Evolutionary conservation across 2,797 vertebrate species (phyloP).

Genomic region (Sparidentex hasta): DNA sequence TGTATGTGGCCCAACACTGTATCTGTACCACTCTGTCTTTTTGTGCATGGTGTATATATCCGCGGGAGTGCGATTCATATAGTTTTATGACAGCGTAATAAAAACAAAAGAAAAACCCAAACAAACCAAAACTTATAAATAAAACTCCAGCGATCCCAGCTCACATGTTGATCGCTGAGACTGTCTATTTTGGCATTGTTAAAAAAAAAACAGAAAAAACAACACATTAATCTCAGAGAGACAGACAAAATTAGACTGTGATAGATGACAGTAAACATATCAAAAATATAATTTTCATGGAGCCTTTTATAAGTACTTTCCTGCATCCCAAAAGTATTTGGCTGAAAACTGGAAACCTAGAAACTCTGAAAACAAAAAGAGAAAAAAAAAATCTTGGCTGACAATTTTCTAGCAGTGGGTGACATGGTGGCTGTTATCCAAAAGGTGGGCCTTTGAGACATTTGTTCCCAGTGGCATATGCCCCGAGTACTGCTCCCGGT

Average conservation of each 20-base stretch:
- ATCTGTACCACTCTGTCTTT: not conserved
- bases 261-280: not conserved
- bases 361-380: slow-evolving; percentile 15
- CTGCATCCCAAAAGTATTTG: not conserved
- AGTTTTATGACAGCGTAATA: not conserved
- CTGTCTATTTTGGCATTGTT: slow-evolving; percentile 2
- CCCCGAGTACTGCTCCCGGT: slow-evolving; percentile 75
- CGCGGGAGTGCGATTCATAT: not conserved
- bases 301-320: not conserved
- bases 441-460: slow-evolving; percentile 80
- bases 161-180: slow-evolving; percentile 27
- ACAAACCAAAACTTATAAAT: not conserved
- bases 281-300: not conserved
- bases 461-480: slow-evolving; percentile 83
- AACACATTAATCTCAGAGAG: not conserved
- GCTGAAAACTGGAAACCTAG: not conserved
- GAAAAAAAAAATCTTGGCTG: slow-evolving; percentile 10
- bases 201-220: not conserved
- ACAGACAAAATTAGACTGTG: slow-evolving; percentile 1
- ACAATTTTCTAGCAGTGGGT: slow-evolving; percentile 43
- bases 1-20: not conserved
- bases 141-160: not conserved
- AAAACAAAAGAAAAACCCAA: not conserved
- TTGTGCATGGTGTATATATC: not conserved
- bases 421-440: slow-evolving; percentile 68